phyloP scores from a whole-genome alignment of 1,140 invertebrate species.

The Drosophila paulistorum region DNA sequence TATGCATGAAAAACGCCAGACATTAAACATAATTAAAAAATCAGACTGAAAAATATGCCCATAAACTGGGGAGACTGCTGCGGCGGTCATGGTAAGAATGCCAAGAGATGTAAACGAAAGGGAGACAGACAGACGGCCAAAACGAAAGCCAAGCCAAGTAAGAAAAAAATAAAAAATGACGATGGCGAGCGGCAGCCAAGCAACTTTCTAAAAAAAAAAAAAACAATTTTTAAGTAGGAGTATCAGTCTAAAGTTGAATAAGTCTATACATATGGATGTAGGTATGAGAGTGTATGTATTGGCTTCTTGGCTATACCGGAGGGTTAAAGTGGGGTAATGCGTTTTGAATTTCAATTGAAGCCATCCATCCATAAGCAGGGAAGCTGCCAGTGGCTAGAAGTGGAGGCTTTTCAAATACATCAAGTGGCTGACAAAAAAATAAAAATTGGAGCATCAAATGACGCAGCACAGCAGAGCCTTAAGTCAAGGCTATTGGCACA shows the following conservation, averaged over 20 bases:
- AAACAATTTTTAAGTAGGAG: conserved; percentile 69
- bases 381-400: conserved; percentile 28
- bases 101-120: conserved; percentile 38
- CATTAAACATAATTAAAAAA: conserved; percentile 65
- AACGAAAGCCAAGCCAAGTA: conserved; percentile 64
- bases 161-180: conserved; percentile 47
- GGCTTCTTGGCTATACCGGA: conserved; percentile 32
- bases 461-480: conserved; percentile 57
- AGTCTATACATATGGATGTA: neutral
- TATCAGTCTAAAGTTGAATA: conserved; percentile 63
- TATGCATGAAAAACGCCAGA: conserved; percentile 32
- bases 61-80: conserved; percentile 11
- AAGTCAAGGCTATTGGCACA: conserved; percentile 58
- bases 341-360: conserved; percentile 73
- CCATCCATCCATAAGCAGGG: conserved; percentile 14
- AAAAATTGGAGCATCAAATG: conserved; percentile 67
- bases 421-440: conserved; percentile 55
- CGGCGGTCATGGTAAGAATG: conserved; percentile 58
- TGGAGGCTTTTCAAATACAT: conserved; percentile 48
- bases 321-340: conserved; percentile 61
- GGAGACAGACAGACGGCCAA: conserved; percentile 45
- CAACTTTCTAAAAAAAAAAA: conserved; percentile 73
- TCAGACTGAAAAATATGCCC: conserved; percentile 42
- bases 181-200: conserved; percentile 46
- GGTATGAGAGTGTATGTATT: neutral